These are phyloP conservation scores for Neolamprologus ventralis DNA, from an alignment of 2,113 vertebrate genomes.

Conservation along the genomic window DNA sequence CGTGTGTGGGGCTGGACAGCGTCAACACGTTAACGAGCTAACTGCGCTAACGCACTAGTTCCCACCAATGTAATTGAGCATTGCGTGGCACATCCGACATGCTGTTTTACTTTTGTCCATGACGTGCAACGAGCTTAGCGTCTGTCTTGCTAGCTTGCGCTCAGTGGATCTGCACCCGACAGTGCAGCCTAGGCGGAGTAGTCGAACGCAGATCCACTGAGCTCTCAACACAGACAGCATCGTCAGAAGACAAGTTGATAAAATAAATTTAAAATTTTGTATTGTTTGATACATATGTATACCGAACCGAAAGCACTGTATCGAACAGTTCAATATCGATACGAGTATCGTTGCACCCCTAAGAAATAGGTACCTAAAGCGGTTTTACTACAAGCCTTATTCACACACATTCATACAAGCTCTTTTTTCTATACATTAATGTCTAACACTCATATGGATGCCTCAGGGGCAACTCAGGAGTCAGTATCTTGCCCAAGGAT, in stretches of 20 bases:
- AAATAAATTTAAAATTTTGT: background rate
- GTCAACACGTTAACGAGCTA: rapidly evolving
- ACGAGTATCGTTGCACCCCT: background rate
- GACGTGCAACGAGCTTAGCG: rapidly evolving
- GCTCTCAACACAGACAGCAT: rapidly evolving
- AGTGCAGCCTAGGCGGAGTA: background rate
- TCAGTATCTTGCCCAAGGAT: background rate
- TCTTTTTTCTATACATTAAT: background rate
- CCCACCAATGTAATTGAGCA: background rate
- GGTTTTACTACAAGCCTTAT: background rate
- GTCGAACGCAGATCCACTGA: background rate
- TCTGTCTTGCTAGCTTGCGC: background rate
- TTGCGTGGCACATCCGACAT: rapidly evolving
- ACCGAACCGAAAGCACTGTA: background rate
- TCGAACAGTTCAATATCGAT: background rate
- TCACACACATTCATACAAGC: background rate
- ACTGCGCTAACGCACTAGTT: rapidly evolving
- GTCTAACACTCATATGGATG: background rate
- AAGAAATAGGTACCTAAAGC: background rate
- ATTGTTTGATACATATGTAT: background rate
- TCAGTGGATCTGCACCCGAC: rapidly evolving
- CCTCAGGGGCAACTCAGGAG: background rate
- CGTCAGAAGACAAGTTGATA: background rate
- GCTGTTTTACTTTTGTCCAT: background rate
- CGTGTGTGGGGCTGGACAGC: no score